Base-by-base conservation (phyloP, 1,140 invertebrate species). In the Battus philenor region DNA sequence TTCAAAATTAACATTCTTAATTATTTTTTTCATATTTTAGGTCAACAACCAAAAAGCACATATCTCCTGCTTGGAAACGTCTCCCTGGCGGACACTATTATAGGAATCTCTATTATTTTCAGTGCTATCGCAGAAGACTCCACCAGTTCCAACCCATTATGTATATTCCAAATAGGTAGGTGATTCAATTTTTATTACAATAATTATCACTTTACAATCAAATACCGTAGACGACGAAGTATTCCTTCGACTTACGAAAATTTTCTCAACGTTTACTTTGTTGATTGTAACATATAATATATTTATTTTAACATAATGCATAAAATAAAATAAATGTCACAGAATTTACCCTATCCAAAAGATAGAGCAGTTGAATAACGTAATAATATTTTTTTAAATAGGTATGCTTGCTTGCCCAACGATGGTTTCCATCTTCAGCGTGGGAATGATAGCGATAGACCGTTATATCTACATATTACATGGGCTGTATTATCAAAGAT, bases 31-130 rank as follows among this genome's bases (percentile, higher is more conserved):
- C n/a, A n/a, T n/a, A n/a, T n/a, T n/a, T n/a, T n/a, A 89, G 88
- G 87, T 47, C 76, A 86, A 47, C 76, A 88, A 54, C 88, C 86
- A 4, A 84, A 87, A 47, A 88, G 87, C 30, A 89, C 88, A 0
- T 90, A 90, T 59, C 63, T 89, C 10, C 74, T 90, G 24, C 72
- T 90, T 4, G 89, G 89, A 2, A 90, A 90, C 63, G 87, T 90
- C 2, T 88, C 88, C 0, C 67, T 89, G 5, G 84, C 88, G 1
- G 88, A 90, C 61, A 77, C 87, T 10, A 66, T 90, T 4, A 87
- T 86, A 5, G 88, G 88, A 4, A 46, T 87, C 9, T 83, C 87
- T 0, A 74, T 89, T 1, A 66, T 90, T 6, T 86, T 89, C 53
- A 87, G 87, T 2, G 77, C 86, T 31, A 48, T 68, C 8, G 78